Base-by-base conservation (phyloP, 2,888 invertebrate species). In the Allophyes oxyacanthae region DNA sequence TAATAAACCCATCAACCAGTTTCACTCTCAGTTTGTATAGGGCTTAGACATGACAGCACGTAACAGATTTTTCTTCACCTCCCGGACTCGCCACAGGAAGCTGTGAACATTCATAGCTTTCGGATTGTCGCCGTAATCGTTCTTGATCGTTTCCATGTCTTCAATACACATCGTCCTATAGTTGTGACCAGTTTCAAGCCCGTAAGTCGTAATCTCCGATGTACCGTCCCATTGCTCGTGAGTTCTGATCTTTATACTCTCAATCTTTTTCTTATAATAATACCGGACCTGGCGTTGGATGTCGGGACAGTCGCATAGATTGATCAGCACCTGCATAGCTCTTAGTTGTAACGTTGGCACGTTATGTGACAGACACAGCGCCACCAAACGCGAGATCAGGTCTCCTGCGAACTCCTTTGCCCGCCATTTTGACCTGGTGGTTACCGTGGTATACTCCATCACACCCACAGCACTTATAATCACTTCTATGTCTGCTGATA, bases 261-360 rank as follows among this genome's bases (percentile, higher is more conserved):
- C 72, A 0, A 0, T 11, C 0, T 91, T 66, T 7, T 81, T 82
- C 1, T 20, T 20, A 2, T 4, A 20, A 4, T 20, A 20, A 4
- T 20, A 4, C 20, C 20, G 20, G 74, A 92, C 8, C 9, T 14
- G 15, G 28, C 85, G 41, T 33, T 91, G 78, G 1, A 92, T 82
- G 51, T 94, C 93, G 0, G 92, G 90, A 62, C 86, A 87, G 43
- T 93, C 93, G 78, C 91, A 90, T 0, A 94, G 71, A 64, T 94
- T 93, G 6, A 92, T 87, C 32, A 94, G 59, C 0, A 90, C 86
- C 57, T 92, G 91, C 81, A 94, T 83, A 1, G 82, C 72, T 11
- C 83, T 60, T 4, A 89, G 25, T 51, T 93, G 93, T 0, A 94
- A 54, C 6, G 84, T 10, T 0, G 92, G 91, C 1, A 75, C 78